Evolutionary conservation across 2,888 invertebrate species (phyloP).

Genomic region (Molorchus minor): DNA sequence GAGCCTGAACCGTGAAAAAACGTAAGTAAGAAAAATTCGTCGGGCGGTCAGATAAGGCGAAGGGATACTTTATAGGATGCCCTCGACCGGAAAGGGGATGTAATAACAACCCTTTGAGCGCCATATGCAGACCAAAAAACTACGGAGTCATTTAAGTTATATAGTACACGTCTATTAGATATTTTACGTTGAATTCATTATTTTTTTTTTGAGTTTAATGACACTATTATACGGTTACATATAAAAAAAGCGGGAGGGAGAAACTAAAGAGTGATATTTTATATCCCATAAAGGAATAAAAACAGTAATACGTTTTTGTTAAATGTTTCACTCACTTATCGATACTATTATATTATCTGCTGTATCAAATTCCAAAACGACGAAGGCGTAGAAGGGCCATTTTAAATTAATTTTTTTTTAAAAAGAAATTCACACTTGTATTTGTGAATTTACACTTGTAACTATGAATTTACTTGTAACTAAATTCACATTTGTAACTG

Average conservation of each 20-base stretch:
- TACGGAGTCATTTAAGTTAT: slow-evolving; percentile 44
- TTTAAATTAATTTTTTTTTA: no score
- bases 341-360: no score
- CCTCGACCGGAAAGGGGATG: slow-evolving; percentile 55
- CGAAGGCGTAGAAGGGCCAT: no score
- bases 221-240: slow-evolving; percentile 11
- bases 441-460: no score
- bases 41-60: slow-evolving; percentile 1
- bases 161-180: slow-evolving; percentile 37
- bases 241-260: neutral
- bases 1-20: neutral
- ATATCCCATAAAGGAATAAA: no score
- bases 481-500: no score
- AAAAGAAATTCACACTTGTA: no score
- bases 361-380: no score
- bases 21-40: slow-evolving; percentile 1
- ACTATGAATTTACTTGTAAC: no score
- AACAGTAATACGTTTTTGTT: no score
- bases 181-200: slow-evolving; percentile 33
- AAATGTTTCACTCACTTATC: no score
- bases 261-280: no score
- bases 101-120: slow-evolving; percentile 57
- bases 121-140: slow-evolving; percentile 57
- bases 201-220: slow-evolving; percentile 28
- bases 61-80: slow-evolving; percentile 19